Conservation (phyloP, 2,888 invertebrate genomes). For the Macropis europaea region DNA sequence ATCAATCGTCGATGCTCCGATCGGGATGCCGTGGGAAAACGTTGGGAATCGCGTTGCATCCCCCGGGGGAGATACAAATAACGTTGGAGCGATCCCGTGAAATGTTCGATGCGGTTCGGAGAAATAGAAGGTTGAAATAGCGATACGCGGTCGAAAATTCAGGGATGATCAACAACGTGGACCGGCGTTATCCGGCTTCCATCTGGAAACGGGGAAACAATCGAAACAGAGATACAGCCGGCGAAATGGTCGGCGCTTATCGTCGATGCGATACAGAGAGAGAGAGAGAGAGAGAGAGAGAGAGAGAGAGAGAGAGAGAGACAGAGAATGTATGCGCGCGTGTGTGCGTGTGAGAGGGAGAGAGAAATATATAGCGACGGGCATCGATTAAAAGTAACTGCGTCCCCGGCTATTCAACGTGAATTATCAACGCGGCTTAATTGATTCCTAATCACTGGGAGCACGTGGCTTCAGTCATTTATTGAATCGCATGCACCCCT, state of each 20-base stretch:
- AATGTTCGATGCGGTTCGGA: conserved; percentile 25
- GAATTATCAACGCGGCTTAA: conserved; percentile 43
- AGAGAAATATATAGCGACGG: neutral
- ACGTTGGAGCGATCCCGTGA: conserved; percentile 16
- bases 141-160: conserved; percentile 30
- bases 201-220: conserved; percentile 40
- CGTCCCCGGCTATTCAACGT: conserved; percentile 37
- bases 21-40: neutral
- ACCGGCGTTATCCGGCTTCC: conserved; percentile 25
- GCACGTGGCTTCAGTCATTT: conserved; percentile 13
- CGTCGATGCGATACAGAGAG: neutral
- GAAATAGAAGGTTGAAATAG: conserved; percentile 40
- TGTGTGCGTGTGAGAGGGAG: neutral
- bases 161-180: conserved; percentile 29
- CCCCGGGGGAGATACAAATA: conserved; percentile 32
- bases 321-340: neutral
- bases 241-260: conserved; percentile 43
- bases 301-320: neutral
- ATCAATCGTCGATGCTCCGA: neutral
- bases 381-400: conserved; percentile 49
- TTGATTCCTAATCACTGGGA: conserved; percentile 46
- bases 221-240: conserved; percentile 32
- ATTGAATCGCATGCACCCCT: conserved; percentile 20
- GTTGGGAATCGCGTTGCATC: conserved; percentile 4
- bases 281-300: neutral